phyloP scores from a whole-genome alignment of 2,888 invertebrate species.

The Cerastis leucographa region DNA sequence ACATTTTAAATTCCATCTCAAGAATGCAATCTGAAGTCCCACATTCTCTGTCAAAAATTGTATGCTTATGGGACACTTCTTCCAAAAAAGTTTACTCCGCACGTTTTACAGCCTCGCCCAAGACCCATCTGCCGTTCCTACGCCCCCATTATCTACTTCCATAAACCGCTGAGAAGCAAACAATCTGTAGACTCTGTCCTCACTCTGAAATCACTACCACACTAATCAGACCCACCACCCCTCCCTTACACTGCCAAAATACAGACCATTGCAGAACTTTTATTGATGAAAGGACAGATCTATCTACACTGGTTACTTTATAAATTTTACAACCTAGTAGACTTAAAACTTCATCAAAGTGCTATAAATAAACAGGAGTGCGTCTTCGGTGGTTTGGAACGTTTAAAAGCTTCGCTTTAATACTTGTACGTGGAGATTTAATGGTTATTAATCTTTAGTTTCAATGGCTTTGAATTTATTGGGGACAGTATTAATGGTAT shows the following conservation, averaged over 20 bases:
- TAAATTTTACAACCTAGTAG: conserved; percentile 81
- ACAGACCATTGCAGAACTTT: conserved; percentile 15
- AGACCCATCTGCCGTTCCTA: conserved; percentile 85
- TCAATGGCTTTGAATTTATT: conserved; percentile 26
- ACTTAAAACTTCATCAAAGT: conserved; percentile 85
- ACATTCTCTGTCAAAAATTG: neutral
- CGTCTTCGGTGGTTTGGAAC: conserved; percentile 66
- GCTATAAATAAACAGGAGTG: conserved; percentile 80
- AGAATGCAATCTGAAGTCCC: neutral
- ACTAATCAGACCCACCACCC: conserved; percentile 67
- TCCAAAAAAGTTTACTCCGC: conserved; percentile 48
- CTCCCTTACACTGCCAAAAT: conserved; percentile 21
- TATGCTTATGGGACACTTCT: too few relatives aligned
- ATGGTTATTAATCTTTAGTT: conserved; percentile 49
- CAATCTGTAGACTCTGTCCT: conserved; percentile 83
- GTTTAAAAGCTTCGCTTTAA: conserved; percentile 66
- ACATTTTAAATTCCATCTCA: neutral
- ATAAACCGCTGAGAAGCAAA: conserved; percentile 86
- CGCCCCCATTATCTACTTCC: conserved; percentile 84
- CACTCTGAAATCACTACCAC: conserved; percentile 78
- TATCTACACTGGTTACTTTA: conserved; percentile 68
- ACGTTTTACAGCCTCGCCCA: conserved; percentile 70
- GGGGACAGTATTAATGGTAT: conserved; percentile 18
- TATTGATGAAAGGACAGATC: conserved; percentile 60
- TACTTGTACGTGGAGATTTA: conserved; percentile 65